Base-by-base conservation (phyloP, 1,140 invertebrate species). In the Drosophila auraria region DNA sequence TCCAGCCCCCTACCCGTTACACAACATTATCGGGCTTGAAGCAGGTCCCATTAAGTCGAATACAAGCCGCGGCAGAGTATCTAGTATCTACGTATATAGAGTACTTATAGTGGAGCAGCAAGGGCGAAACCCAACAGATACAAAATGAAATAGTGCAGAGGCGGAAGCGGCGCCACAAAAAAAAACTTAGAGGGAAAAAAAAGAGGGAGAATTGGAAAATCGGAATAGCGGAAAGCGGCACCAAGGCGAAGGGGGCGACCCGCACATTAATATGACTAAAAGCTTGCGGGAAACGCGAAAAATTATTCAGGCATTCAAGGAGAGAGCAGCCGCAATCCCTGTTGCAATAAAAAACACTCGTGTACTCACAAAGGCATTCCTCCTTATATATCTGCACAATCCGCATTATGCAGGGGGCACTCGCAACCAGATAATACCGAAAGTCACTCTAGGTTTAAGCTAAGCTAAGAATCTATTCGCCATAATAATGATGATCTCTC, bases 211-310 rank as follows among this genome's bases (percentile, higher is more conserved):
- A 58, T 58, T 17, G 53, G 62, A 33, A 65, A 38, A 50, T 56
- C 54, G 54, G 14, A 20, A 68, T 17, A 27, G 25, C 36, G 44
- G 64, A 25, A 25, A 33, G 5, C 17, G 47, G 44, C 23, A 11
- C 3, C 9, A 20, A 20, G 20, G 9, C 33, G 33, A 9, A 11
- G 25, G 68, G 33, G 12, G n/a, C 36, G 38, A 42, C 61, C 78
- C 81, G 74, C 80, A 69, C 70, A 93, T 94, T 94, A 94, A 94
- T 94, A 94, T 94, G 94, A 87, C 94, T 94, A 93, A 93, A 94
- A 94, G 94, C 87, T 65, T 80, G 68, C 60, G 74, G 56, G 70
- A 70, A 78, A 75, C 71, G 71, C 75, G 74, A 49, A 78, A 78
- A 77, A 78, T 78, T 78, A 78, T 78, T 78, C 75, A 73, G 57